Base-by-base conservation (phyloP, 2,888 invertebrate genomes). In the Perdita meconis region DNA sequence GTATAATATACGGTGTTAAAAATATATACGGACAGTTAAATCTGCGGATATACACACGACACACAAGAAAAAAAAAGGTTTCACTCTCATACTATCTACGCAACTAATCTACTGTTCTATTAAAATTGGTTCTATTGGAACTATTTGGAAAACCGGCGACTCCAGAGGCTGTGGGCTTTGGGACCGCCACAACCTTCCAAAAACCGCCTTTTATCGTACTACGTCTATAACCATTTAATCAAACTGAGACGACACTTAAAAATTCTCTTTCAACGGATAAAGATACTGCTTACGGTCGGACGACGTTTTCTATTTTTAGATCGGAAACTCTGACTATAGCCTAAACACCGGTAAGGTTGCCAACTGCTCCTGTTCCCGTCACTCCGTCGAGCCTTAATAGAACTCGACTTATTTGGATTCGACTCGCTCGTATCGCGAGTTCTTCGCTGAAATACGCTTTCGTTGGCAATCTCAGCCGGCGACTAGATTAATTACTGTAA, bases 1-100 rank as follows among this genome's bases (percentile, higher is more conserved):
- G 56, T 74, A 64, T 74, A 68, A 66, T 30, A 30, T 47, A 47
- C 47, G 64, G 30, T 30, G 30, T 30, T 30, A 78, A 68, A 68
- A 57, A 68, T n/a, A n/a, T n/a, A n/a, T 71, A 77, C 66, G 67
- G 76, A 78, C 66, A 82, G 74, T 78, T 66, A 76, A 82, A 56
- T 78, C 70, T 81, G 77, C 81, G 71, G 68, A 78, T 76, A 79
- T 69, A 83, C 82, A 86, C 83, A 79, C 70, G 82, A 81, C 74
- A 74, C 80, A 75, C 73, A 70, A 79, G 85, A 78, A 66, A 85
- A 78, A 85, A 78, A 66, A 85, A 78, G 82, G 84, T 81, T 69
- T 82, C 86, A 89, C 88, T 88, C 84, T 88, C 85, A 75, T 88
- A 88, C 89, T 89, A 89, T 88, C 89, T 90, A 90, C 90, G 69